Percentiles rank a stretch among this genome's conserved stretches.
Conservation (phyloP, 2,888 invertebrate species). For the Drymonia ruficornis region DNA sequence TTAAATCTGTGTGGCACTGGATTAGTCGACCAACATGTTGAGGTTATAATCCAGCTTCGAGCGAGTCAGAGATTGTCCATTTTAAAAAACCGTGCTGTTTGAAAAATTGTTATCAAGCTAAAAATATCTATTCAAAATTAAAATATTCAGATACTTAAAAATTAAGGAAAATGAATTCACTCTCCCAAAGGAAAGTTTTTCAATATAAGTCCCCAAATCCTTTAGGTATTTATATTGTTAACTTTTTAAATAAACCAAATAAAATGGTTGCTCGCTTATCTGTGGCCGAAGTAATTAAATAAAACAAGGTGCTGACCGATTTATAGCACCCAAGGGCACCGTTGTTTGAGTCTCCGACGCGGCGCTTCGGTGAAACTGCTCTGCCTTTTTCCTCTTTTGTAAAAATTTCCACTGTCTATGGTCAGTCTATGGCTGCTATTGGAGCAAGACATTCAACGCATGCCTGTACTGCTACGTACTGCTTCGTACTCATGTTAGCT, state of each 20-base stretch:
- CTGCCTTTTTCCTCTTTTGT: conserved; percentile 17
- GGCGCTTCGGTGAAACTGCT: conserved; percentile 18
- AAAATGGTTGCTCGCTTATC: conserved; percentile 41
- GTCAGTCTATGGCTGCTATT: no score
- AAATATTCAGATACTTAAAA: no score
- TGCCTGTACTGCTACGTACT: no score
- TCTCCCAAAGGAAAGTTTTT: neutral
- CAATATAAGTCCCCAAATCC: neutral
- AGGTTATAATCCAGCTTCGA: neutral
- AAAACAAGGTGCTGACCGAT: conserved; percentile 61
- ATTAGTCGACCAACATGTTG: neutral
- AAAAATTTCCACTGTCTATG: no score
- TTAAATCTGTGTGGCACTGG: neutral
- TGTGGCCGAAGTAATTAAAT: conserved; percentile 57
- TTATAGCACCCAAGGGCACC: conserved; percentile 40
- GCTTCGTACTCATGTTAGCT: no score
- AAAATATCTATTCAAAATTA: no score
- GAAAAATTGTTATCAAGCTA: no score
- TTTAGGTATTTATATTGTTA: conserved; percentile 24
- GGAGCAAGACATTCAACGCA: no score
- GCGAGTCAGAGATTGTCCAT: no score
- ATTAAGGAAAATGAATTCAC: no score
- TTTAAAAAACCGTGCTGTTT: no score
- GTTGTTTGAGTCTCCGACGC: conserved; percentile 26
- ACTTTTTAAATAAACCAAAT: conserved; percentile 22